Evolutionary conservation across 2,888 invertebrate genomes (phyloP).

Genomic region (Acholoe squamosa): DNA sequence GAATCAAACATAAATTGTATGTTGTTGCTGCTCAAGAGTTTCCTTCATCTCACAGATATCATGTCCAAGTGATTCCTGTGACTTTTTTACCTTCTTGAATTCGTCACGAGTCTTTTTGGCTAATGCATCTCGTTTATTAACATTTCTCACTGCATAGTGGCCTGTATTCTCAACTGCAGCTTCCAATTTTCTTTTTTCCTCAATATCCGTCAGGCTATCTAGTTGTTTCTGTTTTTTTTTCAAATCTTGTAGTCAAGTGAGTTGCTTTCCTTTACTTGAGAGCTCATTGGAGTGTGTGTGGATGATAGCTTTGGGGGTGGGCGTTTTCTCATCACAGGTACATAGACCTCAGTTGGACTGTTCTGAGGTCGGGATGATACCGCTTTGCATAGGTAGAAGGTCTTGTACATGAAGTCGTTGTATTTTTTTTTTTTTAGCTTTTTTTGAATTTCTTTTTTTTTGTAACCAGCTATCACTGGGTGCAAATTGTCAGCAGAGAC

Average conservation of each 20-base stretch:
- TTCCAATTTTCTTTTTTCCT: background rate
- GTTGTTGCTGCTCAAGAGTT: background rate
- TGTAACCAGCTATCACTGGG: too few species aligned
- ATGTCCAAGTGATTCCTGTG: background rate
- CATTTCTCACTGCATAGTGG: background rate
- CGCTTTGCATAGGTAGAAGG: background rate
- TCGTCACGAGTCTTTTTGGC: background rate
- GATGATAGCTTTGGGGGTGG: too few species aligned
- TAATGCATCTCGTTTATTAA: background rate
- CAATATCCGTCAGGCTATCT: background rate
- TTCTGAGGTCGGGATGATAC: background rate
- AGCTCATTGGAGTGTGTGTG: background rate
- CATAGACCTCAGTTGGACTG: background rate
- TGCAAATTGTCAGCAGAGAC: too few species aligned
- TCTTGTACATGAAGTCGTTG: background rate
- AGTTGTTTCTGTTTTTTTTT: conserved; percentile 4
- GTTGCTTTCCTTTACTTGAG: conserved; percentile 15
- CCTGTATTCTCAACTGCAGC: background rate
- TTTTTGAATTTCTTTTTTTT: background rate
- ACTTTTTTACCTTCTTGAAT: background rate
- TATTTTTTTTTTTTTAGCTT: background rate
- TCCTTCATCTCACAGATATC: background rate
- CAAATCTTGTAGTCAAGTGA: background rate
- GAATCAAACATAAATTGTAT: too few species aligned
- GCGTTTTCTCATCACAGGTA: too few species aligned